Evolutionary conservation across 2,113 vertebrate species (phyloP), one percentile per base, ranked within the genome.

Genomic region (Bufo bufo): DNA sequence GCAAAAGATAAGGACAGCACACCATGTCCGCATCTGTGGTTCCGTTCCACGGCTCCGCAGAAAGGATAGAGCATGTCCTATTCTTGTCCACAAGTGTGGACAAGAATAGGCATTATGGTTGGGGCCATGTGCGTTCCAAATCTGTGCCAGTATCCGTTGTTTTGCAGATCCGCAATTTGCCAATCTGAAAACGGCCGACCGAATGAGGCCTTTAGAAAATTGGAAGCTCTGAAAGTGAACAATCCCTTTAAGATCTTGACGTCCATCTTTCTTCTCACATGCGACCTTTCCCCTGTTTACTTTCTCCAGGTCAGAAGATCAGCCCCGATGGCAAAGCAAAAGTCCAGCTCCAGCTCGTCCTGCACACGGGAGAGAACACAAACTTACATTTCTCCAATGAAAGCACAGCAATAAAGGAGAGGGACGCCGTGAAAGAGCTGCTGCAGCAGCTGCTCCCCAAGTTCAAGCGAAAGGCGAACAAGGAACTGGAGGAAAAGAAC

Each of bases 281-380:
- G 13, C 59, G 52, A 23, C 7, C 43, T 78, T n/a, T 5, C 10
- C 1, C 52, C 50, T 33, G 1, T 81, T 54, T 79, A 4, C 6
- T 50, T 14, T n/a, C 6, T 77, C 59, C 93, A 99, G 98, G 98
- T 94, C 98, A 99, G 95, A 99, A 99, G 94, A 99, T 99, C 92
- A 99, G 98, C 93, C 98, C 98, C 79, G 98, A 99, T 91, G 98
- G 98, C 83, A 99, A 99, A 95, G 95, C 98, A 86, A 99, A 99
- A 94, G 96, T 99, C 92, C 98, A 99, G 88, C 97, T 99, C 85
- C 98, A 99, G 93, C 93, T 99, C 85, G 96, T 99, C 69, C 95
- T 99, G 89, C 97, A 99, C 92, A 96, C 96, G 6, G 98, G 98
- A 10, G 98, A 99, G 85, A 98, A 96, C 86, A 98, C 96, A 90